Conservation (phyloP, 2,113 vertebrate genomes). For the Aegypius monachus region DNA sequence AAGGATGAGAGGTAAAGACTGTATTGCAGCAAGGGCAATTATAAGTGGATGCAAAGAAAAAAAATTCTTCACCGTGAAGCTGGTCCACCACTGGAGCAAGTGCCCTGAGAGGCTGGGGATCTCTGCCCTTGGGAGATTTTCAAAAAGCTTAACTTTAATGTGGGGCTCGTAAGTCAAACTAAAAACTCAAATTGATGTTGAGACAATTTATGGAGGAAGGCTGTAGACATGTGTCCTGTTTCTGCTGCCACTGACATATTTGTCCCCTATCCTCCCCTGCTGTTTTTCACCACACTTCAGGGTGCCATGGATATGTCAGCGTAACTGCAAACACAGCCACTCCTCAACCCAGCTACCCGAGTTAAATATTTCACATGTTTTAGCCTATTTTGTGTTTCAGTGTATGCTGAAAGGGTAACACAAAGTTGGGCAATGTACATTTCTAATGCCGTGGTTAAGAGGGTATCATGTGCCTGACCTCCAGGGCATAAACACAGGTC, state of each 20-base stretch:
- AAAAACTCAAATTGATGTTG: not conserved
- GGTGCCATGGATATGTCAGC: not conserved
- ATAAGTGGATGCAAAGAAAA: not conserved
- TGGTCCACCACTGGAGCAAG: not conserved
- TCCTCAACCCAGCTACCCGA: not conserved
- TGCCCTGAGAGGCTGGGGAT: not conserved
- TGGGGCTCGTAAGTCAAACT: fast-evolving
- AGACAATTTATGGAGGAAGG: not conserved
- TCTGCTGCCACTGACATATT: not conserved
- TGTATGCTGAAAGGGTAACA: not conserved
- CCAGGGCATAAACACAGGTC: not conserved
- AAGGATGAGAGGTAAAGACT: not conserved
- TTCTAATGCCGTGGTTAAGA: not conserved
- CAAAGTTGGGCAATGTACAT: not conserved
- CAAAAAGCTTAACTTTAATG: not conserved
- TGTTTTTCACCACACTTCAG: not conserved
- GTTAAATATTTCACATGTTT: not conserved
- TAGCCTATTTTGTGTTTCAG: not conserved
- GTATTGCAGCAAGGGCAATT: not conserved
- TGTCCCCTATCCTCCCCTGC: not conserved
- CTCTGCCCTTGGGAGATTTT: not conserved
- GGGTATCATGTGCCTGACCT: not conserved
- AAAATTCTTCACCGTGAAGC: not conserved
- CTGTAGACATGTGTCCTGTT: not conserved
- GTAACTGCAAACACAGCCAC: not conserved